Evolutionary conservation across 1,140 invertebrate species (phyloP), one percentile per base, ranked within the genome.

Genomic region (Vanessa tameamea): DNA sequence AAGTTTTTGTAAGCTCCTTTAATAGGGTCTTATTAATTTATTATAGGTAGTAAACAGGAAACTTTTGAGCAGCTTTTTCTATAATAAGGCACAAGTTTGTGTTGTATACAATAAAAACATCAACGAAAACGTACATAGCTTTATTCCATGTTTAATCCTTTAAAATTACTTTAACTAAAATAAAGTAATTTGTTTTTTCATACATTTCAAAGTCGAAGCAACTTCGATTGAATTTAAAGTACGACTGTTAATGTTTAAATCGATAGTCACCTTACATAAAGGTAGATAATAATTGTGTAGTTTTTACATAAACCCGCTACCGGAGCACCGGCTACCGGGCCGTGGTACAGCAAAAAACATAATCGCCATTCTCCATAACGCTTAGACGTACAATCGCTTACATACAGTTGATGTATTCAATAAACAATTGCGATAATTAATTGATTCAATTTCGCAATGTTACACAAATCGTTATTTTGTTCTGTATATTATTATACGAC

Each of bases 1-100:
- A 82, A 72, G 82, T 87, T 85, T 87, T 89, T 86, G 76, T 82
- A 75, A 74, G 78, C 79, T 83, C 81, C 79, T 84, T 87, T 89
- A 87, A 86, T 85, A 77, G 82, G 77, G 83, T 78, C 77, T 81
- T 86, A 86, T 87, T 88, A 88, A 88, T 89, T 85, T 86, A 84
- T 87, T 84, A 84, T 76, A 79, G 72, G 77, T 77, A 66, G 81
- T 85, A 85, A 85, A 86, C 81, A 80, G 72, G 72, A 73, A 69
- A 69, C 55, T 73, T 57, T 75, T 47, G 55, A 73, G 50, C 20
- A 72, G 53, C 26, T 63, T 55, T 72, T 37, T 72, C 53, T 55
- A 65, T 3, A 61, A 23, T 37, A n/a, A 15, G 6, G 14, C 23
- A 61, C 31, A 3, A 43, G 37, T 43, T 43, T 43, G 9, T 43